These are phyloP conservation scores for Auanema freiburgensis DNA, from an alignment of 2,888 invertebrate species.

Conservation along the genomic window DNA sequence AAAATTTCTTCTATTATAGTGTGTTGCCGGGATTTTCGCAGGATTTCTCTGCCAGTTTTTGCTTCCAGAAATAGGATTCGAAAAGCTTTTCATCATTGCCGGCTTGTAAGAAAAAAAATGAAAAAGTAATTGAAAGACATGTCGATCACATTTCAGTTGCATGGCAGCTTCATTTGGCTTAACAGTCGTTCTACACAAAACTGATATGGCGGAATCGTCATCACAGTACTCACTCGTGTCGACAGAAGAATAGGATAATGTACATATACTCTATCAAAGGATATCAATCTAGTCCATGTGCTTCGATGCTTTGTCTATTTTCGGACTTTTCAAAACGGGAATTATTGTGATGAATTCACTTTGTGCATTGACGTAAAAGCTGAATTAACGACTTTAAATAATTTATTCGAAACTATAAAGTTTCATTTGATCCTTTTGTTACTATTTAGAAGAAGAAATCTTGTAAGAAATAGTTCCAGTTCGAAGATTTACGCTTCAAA, in stretches of 20 bases:
- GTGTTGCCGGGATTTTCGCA: conserved; percentile 53
- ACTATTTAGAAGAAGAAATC: no score
- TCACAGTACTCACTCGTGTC: conserved; percentile 5
- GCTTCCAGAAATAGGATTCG: conserved; percentile 47
- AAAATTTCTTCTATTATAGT: conserved; percentile 35
- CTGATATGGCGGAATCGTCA: conserved; percentile 26
- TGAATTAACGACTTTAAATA: no score
- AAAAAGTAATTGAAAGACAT: neutral
- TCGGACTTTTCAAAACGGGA: no score
- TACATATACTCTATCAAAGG: neutral
- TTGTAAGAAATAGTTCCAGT: no score
- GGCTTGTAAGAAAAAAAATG: conserved; percentile 24
- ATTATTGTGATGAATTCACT: no score
- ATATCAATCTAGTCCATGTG: neutral
- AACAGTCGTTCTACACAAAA: conserved; percentile 45
- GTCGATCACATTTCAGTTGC: conserved; percentile 15
- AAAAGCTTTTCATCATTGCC: conserved; percentile 46
- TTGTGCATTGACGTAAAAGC: no score
- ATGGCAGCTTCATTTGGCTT: conserved; percentile 47
- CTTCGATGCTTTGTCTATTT: no score
- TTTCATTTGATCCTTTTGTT: no score
- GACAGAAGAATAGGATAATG: conserved; percentile 9
- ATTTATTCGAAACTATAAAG: no score
- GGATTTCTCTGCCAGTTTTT: conserved; percentile 53
- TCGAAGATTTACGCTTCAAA: no score